Conservation (phyloP, 2,797 vertebrate species). For the Chiroxiphia lanceolata region DNA sequence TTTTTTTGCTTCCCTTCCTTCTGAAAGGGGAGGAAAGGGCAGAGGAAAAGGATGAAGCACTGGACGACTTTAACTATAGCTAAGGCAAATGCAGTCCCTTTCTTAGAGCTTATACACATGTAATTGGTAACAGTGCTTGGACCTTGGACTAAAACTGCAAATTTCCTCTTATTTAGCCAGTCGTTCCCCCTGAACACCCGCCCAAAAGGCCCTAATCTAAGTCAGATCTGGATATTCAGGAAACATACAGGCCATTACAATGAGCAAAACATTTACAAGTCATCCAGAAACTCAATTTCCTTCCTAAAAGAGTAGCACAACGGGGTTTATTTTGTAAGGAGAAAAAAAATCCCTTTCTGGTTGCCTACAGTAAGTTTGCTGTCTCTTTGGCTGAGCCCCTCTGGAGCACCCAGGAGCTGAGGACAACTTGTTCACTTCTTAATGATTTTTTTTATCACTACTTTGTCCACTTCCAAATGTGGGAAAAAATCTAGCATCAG, state of each 20-base stretch:
- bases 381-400: constrained; percentile 18
- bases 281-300: constrained; percentile 63
- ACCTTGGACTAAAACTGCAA: constrained; percentile 49
- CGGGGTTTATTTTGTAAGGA: constrained; percentile 43
- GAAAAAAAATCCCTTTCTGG: constrained; percentile 13
- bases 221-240: constrained; percentile 65
- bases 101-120: not conserved
- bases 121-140: constrained; percentile 44
- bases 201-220: constrained; percentile 44
- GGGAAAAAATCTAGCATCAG: constrained; percentile 43
- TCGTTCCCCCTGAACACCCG: not conserved
- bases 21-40: not conserved
- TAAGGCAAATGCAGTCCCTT: not conserved
- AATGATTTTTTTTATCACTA: constrained; percentile 52
- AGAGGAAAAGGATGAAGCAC: not conserved
- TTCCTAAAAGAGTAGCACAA: constrained; percentile 58
- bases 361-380: not conserved
- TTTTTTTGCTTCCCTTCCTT: not conserved
- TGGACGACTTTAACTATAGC: not conserved
- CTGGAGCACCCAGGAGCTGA: constrained; percentile 15
- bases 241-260: constrained; percentile 37
- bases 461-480: constrained; percentile 54
- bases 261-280: constrained; percentile 59
- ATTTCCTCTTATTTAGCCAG: constrained; percentile 50
- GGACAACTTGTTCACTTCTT: constrained; percentile 29